Evolutionary conservation across 2,797 vertebrate genomes (phyloP).

Genomic region (Garrulus glandarius): DNA sequence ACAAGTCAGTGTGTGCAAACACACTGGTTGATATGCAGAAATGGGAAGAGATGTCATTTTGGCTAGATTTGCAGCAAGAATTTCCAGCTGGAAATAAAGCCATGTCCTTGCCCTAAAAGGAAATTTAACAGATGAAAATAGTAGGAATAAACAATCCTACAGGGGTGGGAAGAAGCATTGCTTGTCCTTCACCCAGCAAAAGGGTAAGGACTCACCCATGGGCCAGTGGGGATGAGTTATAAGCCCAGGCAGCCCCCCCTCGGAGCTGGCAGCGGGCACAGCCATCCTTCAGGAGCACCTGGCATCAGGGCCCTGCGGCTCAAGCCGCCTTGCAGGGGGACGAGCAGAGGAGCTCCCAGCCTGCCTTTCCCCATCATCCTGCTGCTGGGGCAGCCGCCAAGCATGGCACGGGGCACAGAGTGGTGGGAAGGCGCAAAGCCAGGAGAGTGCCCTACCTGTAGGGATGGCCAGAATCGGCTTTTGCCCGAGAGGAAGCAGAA

Average conservation of each 20-base stretch:
- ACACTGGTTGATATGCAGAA: not conserved
- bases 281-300: not conserved
- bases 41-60: not conserved
- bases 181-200: not conserved
- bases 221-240: not conserved
- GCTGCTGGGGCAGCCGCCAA: not conserved
- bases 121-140: not conserved
- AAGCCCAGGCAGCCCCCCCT: not conserved
- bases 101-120: not conserved
- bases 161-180: fast-evolving
- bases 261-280: not conserved
- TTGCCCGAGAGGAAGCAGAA: not conserved
- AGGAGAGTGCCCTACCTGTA: too few species aligned
- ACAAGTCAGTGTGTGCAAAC: not conserved
- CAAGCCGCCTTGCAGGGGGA: not conserved
- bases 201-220: not conserved
- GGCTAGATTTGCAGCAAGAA: not conserved
- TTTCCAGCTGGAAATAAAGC: not conserved
- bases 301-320: not conserved
- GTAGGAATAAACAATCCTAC: not conserved
- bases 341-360: not conserved
- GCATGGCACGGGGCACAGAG: not conserved
- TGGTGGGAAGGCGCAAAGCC: fast-evolving
- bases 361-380: too few species aligned
- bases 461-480: not conserved